Percentiles rank a stretch among this genome's conserved stretches.
Evolutionary conservation across 1,140 invertebrate species (phyloP).

Genomic region (Leguminivora glycinivorella): DNA sequence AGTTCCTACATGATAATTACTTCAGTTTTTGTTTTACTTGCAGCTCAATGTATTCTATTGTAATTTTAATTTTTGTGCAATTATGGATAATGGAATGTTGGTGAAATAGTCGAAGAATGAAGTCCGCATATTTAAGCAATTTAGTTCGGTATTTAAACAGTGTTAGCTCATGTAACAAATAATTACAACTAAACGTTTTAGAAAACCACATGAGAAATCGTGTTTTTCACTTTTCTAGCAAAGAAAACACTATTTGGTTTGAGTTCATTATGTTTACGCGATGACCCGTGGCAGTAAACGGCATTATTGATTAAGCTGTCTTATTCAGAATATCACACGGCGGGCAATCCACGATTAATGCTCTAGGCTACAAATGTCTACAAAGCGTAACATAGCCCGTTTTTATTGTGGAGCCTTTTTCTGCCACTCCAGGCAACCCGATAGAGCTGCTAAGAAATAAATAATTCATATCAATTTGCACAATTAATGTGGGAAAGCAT

Average conservation of each 20-base stretch:
- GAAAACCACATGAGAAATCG: constrained; percentile 12
- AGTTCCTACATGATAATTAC: constrained; percentile 51
- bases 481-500: constrained; percentile 56
- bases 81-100: constrained; percentile 42
- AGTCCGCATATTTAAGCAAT: constrained; percentile 18
- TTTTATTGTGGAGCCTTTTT: constrained; percentile 43
- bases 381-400: constrained; percentile 44
- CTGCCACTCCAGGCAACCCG: constrained; percentile 41
- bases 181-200: constrained; percentile 23
- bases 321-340: constrained; percentile 2
- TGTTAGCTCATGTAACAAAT: constrained; percentile 13
- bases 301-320: constrained; percentile 14
- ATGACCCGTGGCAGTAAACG: constrained; percentile 8
- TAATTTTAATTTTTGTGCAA: constrained; percentile 42
- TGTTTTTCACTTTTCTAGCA: background rate
- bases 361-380: constrained; percentile 34
- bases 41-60: constrained; percentile 49
- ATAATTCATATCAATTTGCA: constrained; percentile 57
- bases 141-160: background rate
- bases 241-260: background rate
- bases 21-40: constrained; percentile 46
- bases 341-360: constrained; percentile 26
- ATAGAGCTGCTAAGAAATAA: constrained; percentile 50
- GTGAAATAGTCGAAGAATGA: constrained; percentile 31
- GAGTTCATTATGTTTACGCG: constrained; percentile 9